phyloP scores from a whole-genome alignment of 2,888 invertebrate genomes.

The Megalurothrips usitatus region DNA sequence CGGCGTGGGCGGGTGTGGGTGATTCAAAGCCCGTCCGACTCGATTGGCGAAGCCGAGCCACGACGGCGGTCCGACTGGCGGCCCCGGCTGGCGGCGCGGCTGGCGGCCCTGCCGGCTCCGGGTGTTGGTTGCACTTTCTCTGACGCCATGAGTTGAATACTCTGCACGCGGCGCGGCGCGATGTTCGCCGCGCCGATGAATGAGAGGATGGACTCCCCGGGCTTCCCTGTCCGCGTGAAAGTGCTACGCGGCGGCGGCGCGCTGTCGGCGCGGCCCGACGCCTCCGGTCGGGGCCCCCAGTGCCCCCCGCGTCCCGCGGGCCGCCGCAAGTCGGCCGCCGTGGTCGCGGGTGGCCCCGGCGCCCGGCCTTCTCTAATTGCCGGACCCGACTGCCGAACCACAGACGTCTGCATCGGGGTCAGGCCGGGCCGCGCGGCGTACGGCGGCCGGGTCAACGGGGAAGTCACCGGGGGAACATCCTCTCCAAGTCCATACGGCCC shows the following conservation, averaged over 20 bases:
- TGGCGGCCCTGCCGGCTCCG: neutral
- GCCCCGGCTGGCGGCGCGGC: neutral
- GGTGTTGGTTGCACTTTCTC: constrained; percentile 5
- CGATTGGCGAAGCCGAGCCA: neutral
- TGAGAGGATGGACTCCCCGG: neutral
- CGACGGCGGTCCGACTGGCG: neutral
- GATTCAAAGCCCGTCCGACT: neutral
- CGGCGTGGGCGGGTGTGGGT: neutral
- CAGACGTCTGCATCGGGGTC: constrained; percentile 15
- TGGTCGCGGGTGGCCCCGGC: neutral
- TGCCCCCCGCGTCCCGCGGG: neutral
- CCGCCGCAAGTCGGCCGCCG: neutral
- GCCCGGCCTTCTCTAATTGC: neutral
- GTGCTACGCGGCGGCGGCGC: neutral
- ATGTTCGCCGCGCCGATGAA: neutral
- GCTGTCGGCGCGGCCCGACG: too few species aligned
- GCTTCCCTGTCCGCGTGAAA: neutral
- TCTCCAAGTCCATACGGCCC: too few species aligned
- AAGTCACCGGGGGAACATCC: neutral
- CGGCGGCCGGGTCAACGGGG: neutral
- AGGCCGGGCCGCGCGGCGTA: neutral
- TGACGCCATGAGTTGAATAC: neutral
- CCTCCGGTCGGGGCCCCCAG: too few species aligned
- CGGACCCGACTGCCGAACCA: neutral
- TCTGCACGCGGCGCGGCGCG: neutral